These are phyloP conservation scores for Tangara arthus DNA, from an alignment of 2,797 vertebrate genomes.

Conservation along the genomic window DNA sequence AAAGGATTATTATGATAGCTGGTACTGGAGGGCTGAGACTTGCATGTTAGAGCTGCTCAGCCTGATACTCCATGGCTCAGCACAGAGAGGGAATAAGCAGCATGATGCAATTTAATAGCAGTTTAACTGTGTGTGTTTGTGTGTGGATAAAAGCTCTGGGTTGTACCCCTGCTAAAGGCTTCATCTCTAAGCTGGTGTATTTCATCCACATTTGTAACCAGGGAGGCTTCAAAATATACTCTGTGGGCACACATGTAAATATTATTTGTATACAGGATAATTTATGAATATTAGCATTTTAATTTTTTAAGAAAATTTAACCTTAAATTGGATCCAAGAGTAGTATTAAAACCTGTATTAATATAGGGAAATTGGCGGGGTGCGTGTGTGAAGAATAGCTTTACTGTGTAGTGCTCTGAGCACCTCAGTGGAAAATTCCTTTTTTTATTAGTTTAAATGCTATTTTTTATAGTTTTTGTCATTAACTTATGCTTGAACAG, in stretches of 20 bases:
- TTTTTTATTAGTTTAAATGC: not conserved
- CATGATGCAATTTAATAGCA: not conserved
- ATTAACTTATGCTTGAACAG: not conserved
- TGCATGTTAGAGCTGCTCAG: not conserved
- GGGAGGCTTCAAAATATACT: not conserved
- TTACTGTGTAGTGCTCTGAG: not conserved
- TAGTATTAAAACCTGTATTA: not conserved
- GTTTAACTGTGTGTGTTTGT: not conserved
- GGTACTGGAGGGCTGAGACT: not conserved
- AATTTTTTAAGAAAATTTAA: not conserved
- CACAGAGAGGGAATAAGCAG: not conserved
- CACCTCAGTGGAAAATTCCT: not conserved
- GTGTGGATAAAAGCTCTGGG: not conserved
- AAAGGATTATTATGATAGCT: slow-evolving; percentile 1
- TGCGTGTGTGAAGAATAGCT: not conserved
- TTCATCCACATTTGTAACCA: not conserved
- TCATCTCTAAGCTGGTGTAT: not conserved
- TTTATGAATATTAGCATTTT: not conserved
- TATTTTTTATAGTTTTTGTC: not conserved
- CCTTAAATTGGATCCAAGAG: not conserved
- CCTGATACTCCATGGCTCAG: not conserved
- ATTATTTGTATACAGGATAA: not conserved
- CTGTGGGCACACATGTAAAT: not conserved
- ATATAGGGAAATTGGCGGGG: not conserved
- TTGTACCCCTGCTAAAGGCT: not conserved